phyloP scores from a whole-genome alignment of 2,113 vertebrate genomes.

The Thermophis baileyi region DNA sequence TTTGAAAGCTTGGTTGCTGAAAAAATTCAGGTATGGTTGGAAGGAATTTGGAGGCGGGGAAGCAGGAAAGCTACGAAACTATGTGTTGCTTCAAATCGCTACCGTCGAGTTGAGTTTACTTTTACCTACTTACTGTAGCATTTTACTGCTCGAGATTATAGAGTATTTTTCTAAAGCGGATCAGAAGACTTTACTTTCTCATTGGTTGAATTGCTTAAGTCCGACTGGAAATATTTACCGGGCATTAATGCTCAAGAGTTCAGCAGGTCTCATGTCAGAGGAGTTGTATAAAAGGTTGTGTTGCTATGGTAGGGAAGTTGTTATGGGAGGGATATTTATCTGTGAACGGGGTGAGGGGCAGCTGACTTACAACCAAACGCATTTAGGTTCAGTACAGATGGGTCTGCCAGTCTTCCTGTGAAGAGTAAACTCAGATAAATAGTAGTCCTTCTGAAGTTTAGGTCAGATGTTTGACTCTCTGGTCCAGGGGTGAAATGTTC shows the following conservation, averaged over 20 bases:
- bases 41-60: not conserved
- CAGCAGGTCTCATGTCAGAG: not conserved
- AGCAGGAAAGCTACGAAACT: not conserved
- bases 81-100: not conserved
- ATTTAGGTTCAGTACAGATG: not conserved
- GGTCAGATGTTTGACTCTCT: not conserved
- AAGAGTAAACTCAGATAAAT: not conserved
- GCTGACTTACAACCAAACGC: not conserved
- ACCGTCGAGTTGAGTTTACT: not conserved
- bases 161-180: not conserved
- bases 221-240: not conserved
- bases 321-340: not conserved
- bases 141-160: not conserved
- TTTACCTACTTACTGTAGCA: not conserved
- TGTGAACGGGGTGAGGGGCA: not conserved
- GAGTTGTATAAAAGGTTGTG: not conserved
- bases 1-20: not conserved
- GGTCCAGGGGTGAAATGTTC: no score
- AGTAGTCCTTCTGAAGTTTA: not conserved
- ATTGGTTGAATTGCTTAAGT: not conserved
- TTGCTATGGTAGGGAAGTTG: not conserved
- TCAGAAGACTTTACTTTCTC: not conserved
- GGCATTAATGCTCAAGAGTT: not conserved
- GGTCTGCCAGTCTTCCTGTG: not conserved
- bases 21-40: not conserved